These are phyloP conservation scores for Butorides virescens DNA, from an alignment of 2,113 vertebrate genomes.

Conservation along the genomic window DNA sequence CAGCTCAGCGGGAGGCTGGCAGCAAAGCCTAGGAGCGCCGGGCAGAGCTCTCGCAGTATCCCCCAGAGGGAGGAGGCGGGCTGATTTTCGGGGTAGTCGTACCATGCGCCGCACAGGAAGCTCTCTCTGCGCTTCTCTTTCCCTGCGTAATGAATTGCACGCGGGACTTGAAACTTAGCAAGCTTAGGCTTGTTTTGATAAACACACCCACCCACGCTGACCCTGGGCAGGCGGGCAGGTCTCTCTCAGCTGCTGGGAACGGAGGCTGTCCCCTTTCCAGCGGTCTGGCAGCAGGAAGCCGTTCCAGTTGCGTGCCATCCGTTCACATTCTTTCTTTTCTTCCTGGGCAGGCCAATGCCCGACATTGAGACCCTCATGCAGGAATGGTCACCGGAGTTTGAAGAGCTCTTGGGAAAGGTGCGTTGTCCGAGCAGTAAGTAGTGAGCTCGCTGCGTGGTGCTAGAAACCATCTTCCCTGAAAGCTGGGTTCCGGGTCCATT, in stretches of 20 bases:
- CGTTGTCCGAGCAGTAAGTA: neutral
- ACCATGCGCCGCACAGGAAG: accelerated
- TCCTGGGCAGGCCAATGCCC: slow-evolving; percentile 81
- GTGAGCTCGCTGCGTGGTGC: accelerated
- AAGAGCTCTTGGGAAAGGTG: slow-evolving; percentile 89
- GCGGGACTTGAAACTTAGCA: no score
- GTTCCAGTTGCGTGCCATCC: accelerated
- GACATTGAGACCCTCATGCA: slow-evolving; percentile 95
- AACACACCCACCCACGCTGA: accelerated
- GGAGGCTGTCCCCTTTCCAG: accelerated
- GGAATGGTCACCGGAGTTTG: slow-evolving; percentile 93
- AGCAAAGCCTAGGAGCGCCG: neutral
- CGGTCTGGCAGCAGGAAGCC: neutral
- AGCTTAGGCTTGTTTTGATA: neutral
- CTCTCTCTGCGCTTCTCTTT: neutral
- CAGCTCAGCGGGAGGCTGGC: neutral
- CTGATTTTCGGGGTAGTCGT: neutral
- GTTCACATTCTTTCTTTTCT: neutral
- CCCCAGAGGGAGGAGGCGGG: accelerated
- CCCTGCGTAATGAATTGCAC: accelerated
- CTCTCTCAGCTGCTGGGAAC: neutral
- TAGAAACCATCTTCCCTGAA: neutral
- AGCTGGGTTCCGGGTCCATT: neutral
- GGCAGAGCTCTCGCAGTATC: neutral
- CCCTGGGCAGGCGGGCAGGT: accelerated